Evolutionary conservation across 2,888 invertebrate species (phyloP), one percentile per base, ranked within the genome.

Genomic region (Drosophila histrio): DNA sequence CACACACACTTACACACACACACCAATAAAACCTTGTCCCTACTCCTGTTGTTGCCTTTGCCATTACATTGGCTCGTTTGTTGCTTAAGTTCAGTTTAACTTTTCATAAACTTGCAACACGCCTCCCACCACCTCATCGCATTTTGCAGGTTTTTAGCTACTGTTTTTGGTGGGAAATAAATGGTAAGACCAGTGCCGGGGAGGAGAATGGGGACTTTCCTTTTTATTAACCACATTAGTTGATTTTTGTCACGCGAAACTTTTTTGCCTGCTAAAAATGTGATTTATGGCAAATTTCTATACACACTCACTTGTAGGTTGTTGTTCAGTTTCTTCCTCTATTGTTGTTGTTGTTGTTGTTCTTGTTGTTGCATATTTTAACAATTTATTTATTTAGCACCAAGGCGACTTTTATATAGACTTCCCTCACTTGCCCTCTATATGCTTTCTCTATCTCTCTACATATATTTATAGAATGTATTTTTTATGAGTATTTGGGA

Each of bases 161-260:
- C 56, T 72, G 70, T 58, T 70, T 26, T 53, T 43, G 49, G 7
- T n/a, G 13, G 9, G 17, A 17, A 13, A 32, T 15, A 30, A 7
- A 1, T 8, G 11, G 30, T 1, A 38, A 39, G 24, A 17, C 22
- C 13, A 7, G 24, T 26, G 50, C n/a, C 22, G 7, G n/a, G 26
- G 41, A 9, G 34, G 9, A 30, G 30, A 30, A 13, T 3, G 44
- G 28, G 24, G 21, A n/a, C 26, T 62, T 52, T 60, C 46, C 59
- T 66, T 84, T 79, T 86, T 89, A 87, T 85, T 86, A 87, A 78
- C 80, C 77, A 79, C 78, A 78, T 88, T 82, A 89, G 88, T 82
- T 87, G 89, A 85, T 88, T 89, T 82, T 85, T 85, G 89, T 89
- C 89, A 89, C 89, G 89, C 89, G 70, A 89, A 82, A 79, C 70